A percentile compares a stretch with the other conserved stretches of the same genome.
Evolutionary conservation across 2,888 invertebrate genomes (phyloP).

Genomic region (Dynastes maya): DNA sequence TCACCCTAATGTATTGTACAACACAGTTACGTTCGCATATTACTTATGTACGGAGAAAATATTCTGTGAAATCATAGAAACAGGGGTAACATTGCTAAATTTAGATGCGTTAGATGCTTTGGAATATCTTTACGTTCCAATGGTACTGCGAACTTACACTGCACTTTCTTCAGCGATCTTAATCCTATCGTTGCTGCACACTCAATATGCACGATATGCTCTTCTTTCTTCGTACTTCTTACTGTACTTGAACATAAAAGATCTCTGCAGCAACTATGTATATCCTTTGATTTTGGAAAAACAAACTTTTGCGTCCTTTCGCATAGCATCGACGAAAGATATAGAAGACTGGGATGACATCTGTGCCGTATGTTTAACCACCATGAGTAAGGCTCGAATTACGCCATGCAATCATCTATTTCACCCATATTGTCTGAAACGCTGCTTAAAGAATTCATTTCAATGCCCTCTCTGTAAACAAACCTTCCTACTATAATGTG

Average conservation of each 20-base stretch:
- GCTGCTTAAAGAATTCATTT: slow-evolving; percentile 79
- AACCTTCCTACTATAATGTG: slow-evolving; percentile 59
- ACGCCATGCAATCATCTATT: slow-evolving; percentile 87
- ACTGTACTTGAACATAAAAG: slow-evolving; percentile 66
- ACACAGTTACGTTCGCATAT: slow-evolving; percentile 77
- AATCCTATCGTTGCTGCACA: slow-evolving; percentile 55
- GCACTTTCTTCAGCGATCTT: slow-evolving; percentile 64
- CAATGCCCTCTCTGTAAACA: slow-evolving; percentile 84
- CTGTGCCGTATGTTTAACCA: slow-evolving; percentile 83
- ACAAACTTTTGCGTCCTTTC: slow-evolving; percentile 64
- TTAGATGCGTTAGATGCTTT: slow-evolving; percentile 79
- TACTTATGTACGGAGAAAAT: slow-evolving; percentile 82
- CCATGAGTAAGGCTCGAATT: slow-evolving; percentile 81
- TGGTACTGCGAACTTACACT: slow-evolving; percentile 75
- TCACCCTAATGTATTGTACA: slow-evolving; percentile 78
- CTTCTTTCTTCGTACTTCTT: slow-evolving; percentile 65
- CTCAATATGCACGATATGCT: slow-evolving; percentile 60
- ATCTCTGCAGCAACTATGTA: slow-evolving; percentile 65
- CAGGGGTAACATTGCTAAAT: slow-evolving; percentile 73
- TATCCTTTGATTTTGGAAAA: slow-evolving; percentile 62
- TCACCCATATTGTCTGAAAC: slow-evolving; percentile 83
- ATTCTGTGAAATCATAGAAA: slow-evolving; percentile 77
- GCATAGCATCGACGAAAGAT: slow-evolving; percentile 78
- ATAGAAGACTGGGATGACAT: slow-evolving; percentile 81
- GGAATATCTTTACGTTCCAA: slow-evolving; percentile 80